Base-by-base conservation (phyloP, 2,113 vertebrate species). In the Conger conger region DNA sequence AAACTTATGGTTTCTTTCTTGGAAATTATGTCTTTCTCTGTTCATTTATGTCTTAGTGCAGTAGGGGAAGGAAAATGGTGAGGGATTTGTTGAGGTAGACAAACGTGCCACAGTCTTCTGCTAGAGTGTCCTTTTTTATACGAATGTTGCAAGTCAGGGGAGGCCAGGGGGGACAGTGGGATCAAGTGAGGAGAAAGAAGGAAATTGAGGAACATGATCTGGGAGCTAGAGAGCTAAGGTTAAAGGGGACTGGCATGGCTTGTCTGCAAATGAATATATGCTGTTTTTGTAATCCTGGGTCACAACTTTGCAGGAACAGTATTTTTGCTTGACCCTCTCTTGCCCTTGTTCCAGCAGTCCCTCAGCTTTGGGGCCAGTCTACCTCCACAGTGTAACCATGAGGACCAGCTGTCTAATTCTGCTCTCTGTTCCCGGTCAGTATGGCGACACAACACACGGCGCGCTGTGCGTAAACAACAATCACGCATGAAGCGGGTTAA, bases 391-490 rank as follows among this genome's bases (percentile, higher is more conserved):
- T 86, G 88, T 4, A 87, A 94, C 91, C 92, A 98, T 98, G 97
- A 96, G 93, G 93, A 88, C 91, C 0, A 33, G 89, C 77, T 87
- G 68, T 91, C 91, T 98, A 87, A 89, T 97, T 23, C 86, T 98
- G 73, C 92, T 98, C 5, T 94, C 95, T 83, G 92, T 98, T 93
- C 96, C 97, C 89, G 96, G 97, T 97, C 88, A 95, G 94, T 37
- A 30, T 20, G 0, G 16, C 18, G 76, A 23, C 20, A 18, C 57
- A 15, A 60, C 60, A 42, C 57, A 1, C 4, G 42, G 37, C 79
- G 45, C n/a, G 17, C 76, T 13, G 17, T 20, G 4, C 1, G 23
- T 68, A 3, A 73, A 27, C n/a, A 33, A 11, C 68, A 33, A n/a
- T 4, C n/a, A 33, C 5, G 27, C 0, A 33, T 27, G 27, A 2